Evolutionary conservation across 2,797 vertebrate genomes (phyloP).

Genomic region (Paguma larvata): DNA sequence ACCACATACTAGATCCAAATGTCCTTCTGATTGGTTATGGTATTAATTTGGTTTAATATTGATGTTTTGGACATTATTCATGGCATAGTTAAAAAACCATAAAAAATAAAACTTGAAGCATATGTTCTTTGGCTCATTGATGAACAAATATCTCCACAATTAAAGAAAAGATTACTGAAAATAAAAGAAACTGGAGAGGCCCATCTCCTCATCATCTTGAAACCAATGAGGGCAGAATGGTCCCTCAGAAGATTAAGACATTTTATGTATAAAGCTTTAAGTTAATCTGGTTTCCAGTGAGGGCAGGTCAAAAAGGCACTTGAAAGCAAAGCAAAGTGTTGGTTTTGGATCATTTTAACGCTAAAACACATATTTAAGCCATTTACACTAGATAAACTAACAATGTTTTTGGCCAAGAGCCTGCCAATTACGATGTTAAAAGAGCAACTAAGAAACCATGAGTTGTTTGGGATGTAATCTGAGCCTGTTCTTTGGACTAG

Average conservation of each 20-base stretch:
- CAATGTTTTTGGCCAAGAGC: slow-evolving; percentile 74
- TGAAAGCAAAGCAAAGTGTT: slow-evolving; percentile 78
- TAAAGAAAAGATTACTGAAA: slow-evolving; percentile 71
- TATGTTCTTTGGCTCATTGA: slow-evolving; percentile 65
- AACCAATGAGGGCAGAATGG: slow-evolving; percentile 49
- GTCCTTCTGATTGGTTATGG: slow-evolving; percentile 67
- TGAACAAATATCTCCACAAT: slow-evolving; percentile 71
- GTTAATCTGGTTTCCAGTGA: slow-evolving; percentile 71
- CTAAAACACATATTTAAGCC: slow-evolving; percentile 82
- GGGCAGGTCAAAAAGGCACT: slow-evolving; percentile 79
- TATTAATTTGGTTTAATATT: slow-evolving; percentile 80
- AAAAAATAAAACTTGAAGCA: slow-evolving; percentile 81
- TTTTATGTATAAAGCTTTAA: slow-evolving; percentile 73
- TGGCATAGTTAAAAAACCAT: slow-evolving; percentile 70
- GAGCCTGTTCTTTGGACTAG: slow-evolving; percentile 74
- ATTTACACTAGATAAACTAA: slow-evolving; percentile 83
- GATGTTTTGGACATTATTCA: slow-evolving; percentile 81
- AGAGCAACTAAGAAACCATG: slow-evolving; percentile 67
- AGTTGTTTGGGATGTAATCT: slow-evolving; percentile 75
- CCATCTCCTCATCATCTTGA: slow-evolving; percentile 51
- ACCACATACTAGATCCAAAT: slow-evolving; percentile 65
- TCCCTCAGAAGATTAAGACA: slow-evolving; percentile 70
- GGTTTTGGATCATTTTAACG: slow-evolving; percentile 82
- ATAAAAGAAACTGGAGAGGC: slow-evolving; percentile 60
- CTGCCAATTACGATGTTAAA: slow-evolving; percentile 78